A percentile compares a stretch with the other conserved stretches of the same genome.
Evolutionary conservation across 1,140 invertebrate genomes (phyloP).

Genomic region (Heliconius eleuchia): DNA sequence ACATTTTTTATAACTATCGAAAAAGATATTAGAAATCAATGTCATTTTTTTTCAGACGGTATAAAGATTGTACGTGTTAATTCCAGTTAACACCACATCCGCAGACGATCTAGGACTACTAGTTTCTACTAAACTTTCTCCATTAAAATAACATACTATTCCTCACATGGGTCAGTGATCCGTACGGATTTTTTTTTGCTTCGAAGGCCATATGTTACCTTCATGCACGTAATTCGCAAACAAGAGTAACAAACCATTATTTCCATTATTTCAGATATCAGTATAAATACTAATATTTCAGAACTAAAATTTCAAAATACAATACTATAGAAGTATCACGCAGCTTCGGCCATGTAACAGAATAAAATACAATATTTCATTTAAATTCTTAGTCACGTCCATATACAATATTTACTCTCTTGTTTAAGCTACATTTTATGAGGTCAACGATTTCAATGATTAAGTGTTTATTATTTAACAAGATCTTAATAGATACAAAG

Average conservation of each 20-base stretch:
- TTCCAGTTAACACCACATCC: constrained; percentile 30
- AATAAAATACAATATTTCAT: neutral
- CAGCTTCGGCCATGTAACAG: no score
- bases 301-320: no score
- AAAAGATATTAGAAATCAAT: neutral
- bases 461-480: neutral
- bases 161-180: constrained; percentile 19
- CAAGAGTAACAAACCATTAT: neutral
- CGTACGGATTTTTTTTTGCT: constrained; percentile 30
- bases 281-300: no score
- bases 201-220: constrained; percentile 16
- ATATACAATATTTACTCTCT: neutral
- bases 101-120: constrained; percentile 44
- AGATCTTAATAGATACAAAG: neutral
- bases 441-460: constrained; percentile 19
- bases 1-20: neutral
- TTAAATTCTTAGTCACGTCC: neutral
- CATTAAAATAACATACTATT: constrained; percentile 37
- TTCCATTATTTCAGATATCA: neutral
- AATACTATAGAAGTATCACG: no score
- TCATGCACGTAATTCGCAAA: neutral
- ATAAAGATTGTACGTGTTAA: neutral
- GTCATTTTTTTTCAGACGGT: neutral
- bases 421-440: neutral
- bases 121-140: constrained; percentile 47